Base-by-base conservation (phyloP, 1,140 invertebrate genomes). In the Meteorus sp. region DNA sequence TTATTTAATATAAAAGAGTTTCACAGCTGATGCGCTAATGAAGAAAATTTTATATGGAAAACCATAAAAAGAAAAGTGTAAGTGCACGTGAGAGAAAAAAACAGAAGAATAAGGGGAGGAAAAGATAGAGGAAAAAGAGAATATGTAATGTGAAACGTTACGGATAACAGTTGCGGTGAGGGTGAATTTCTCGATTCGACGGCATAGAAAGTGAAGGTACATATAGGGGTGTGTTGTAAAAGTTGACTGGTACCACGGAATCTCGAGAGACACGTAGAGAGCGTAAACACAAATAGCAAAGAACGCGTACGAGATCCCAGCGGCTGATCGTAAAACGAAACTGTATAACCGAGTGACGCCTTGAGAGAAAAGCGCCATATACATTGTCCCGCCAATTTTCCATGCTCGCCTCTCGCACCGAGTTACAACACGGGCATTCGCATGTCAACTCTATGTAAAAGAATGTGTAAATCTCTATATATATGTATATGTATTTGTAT, bases 321-420 rank as follows among this genome's bases (percentile, higher is more conserved):
- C 11, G 35, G 15, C 8, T 39, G 35, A 13, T 39, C 35, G 35
- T 39, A 39, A 39, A 39, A 39, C 35, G 35, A 39, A 39, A 39
- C 35, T 39, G 35, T 39, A 39, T n/a, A 39, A 39, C 35, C 35
- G 35, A 13, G n/a, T n/a, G 35, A 13, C 35, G 35, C 35, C 35
- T n/a, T 13, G 35, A 39, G 35, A 39, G 35, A 39, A 39, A n/a
- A n/a, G n/a, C 29, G 29, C 11, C 29, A 33, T 33, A 33, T 11
- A 39, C 15, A 39, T 5, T 29, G 4, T 29, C 27, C 4, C 27
- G 9, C 27, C 27, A 29, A 39, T 39, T 39, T 39, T 39, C 35
- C 35, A 39, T 39, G 35, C 35, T 13, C 35, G 35, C 35, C 3
- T 7, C 15, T 11, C 11, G 3, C 35, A n/a, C 35, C 35, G 15